Percentiles rank a stretch among this genome's conserved stretches.
These are phyloP conservation scores for Caenorhabditis sp. DNA, from an alignment of 2,888 invertebrate genomes.

Conservation along the genomic window DNA sequence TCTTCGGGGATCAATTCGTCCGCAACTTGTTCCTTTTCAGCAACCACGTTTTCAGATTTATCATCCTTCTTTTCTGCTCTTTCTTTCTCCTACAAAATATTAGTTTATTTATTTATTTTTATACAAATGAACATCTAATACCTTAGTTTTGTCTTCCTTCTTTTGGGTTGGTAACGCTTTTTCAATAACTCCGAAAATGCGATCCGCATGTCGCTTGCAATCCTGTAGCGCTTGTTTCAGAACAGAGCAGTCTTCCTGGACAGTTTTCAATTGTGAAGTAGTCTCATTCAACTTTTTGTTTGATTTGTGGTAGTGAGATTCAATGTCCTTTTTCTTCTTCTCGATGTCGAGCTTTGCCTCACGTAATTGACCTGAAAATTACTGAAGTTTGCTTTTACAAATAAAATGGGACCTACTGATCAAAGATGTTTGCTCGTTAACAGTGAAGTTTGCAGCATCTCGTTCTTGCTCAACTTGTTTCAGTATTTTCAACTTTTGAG, in stretches of 20 bases:
- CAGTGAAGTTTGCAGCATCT: conserved; percentile 68
- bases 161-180: conserved; percentile 73
- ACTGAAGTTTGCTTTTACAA: no score
- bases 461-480: conserved; percentile 78
- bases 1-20: conserved; percentile 9
- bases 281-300: conserved; percentile 81
- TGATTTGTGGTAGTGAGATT: conserved; percentile 78
- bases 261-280: conserved; percentile 69
- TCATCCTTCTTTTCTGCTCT: conserved; percentile 51
- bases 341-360: conserved; percentile 72
- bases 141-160: conserved; percentile 43
- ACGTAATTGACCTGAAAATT: conserved; percentile 67
- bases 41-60: neutral
- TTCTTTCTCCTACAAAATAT: conserved; percentile 38
- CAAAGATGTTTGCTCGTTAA: conserved; percentile 67
- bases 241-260: conserved; percentile 72
- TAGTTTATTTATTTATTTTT: no score
- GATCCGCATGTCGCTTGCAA: conserved; percentile 75
- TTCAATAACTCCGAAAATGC: conserved; percentile 74
- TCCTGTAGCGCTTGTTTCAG: conserved; percentile 76
- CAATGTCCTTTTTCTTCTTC: conserved; percentile 79
- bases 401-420: conserved; percentile 44
- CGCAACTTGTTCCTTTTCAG: conserved; percentile 7
- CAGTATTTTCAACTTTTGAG: conserved; percentile 75
- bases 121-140: no score